These are phyloP conservation scores for Pungitius pungitius DNA, from an alignment of 2,113 vertebrate species.

Conservation along the genomic window DNA sequence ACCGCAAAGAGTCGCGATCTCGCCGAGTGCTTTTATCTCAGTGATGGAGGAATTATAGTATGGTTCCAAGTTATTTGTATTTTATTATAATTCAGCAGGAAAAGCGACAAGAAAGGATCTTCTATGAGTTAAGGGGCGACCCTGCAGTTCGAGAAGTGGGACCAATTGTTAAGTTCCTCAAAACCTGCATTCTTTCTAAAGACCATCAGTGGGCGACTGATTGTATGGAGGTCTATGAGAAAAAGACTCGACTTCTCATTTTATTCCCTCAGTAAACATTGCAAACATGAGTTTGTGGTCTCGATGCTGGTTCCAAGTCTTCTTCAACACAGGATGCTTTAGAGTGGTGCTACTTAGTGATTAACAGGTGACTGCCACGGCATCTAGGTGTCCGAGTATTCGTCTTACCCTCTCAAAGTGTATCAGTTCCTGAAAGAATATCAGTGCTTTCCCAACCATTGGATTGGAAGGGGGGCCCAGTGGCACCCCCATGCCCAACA, in stretches of 20 bases:
- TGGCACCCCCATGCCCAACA: too few relatives aligned
- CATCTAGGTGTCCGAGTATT: neutral
- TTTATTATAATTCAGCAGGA: neutral
- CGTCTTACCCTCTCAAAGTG: neutral
- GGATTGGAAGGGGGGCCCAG: too few relatives aligned
- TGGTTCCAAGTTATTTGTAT: conserved; percentile 6
- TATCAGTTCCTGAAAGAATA: neutral
- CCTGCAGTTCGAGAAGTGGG: neutral
- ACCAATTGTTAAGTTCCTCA: neutral
- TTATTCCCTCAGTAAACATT: neutral
- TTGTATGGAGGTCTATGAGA: neutral
- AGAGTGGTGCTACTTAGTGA: neutral
- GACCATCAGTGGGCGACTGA: neutral
- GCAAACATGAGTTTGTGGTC: neutral
- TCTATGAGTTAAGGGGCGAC: neutral
- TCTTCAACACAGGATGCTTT: neutral
- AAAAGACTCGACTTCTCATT: neutral
- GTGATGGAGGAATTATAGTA: too few relatives aligned
- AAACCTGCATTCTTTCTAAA: neutral
- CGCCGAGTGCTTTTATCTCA: too few relatives aligned
- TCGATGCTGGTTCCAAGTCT: neutral
- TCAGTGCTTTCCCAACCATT: too few relatives aligned
- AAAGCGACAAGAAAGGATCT: neutral
- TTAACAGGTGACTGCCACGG: neutral
- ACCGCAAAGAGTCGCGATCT: too few relatives aligned